These are phyloP conservation scores for Drosophila mulleri DNA, from an alignment of 2,888 invertebrate species.

Conservation along the genomic window DNA sequence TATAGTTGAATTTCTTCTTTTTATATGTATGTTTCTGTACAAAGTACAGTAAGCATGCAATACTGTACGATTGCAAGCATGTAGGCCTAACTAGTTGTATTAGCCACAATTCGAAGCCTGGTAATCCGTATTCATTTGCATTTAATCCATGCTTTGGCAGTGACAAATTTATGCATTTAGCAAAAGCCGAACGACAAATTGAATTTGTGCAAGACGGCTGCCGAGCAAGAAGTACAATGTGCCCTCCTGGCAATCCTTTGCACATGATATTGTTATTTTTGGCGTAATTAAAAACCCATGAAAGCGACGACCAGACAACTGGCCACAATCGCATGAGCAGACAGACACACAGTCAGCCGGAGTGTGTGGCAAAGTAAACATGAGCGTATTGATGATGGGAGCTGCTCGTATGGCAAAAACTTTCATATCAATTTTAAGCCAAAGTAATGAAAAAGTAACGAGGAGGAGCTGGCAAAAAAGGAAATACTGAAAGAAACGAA, in stretches of 20 bases:
- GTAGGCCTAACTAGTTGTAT: slow-evolving; percentile 25
- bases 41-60: background rate
- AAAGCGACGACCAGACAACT: slow-evolving; percentile 71
- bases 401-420: slow-evolving; percentile 64
- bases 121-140: slow-evolving; percentile 24
- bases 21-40: too few relatives aligned
- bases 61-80: slow-evolving; percentile 24
- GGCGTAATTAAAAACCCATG: slow-evolving; percentile 78
- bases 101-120: slow-evolving; percentile 31
- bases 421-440: slow-evolving; percentile 82
- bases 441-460: slow-evolving; percentile 77
- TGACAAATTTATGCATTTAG: slow-evolving; percentile 59
- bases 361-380: slow-evolving; percentile 72
- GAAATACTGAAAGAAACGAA: slow-evolving; percentile 33
- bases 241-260: slow-evolving; percentile 35
- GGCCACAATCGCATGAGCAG: slow-evolving; percentile 68
- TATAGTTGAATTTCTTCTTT: too few relatives aligned
- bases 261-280: slow-evolving; percentile 76
- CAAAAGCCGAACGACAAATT: slow-evolving; percentile 44
- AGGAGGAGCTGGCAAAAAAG: slow-evolving; percentile 30
- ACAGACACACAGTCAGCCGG: slow-evolving; percentile 25
- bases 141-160: slow-evolving; percentile 40
- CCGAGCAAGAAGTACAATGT: background rate
- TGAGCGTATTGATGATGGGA: slow-evolving; percentile 76
- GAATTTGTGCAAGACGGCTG: slow-evolving; percentile 27